Base-by-base conservation (phyloP, 2,888 invertebrate species). In the Choreutis nemorana region DNA sequence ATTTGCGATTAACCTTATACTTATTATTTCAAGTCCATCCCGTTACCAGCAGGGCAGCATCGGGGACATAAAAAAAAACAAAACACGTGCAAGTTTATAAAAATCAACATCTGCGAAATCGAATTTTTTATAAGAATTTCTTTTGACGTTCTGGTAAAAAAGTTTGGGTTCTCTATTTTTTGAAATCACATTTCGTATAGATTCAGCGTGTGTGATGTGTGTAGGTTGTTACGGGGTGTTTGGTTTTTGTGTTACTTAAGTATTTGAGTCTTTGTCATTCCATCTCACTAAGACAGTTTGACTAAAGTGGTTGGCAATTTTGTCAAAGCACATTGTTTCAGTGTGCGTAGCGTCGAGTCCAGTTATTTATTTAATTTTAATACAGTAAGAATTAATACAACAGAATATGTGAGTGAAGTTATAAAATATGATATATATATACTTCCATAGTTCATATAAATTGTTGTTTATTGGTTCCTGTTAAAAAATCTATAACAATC, bases 91-190 rank as follows among this genome's bases (percentile, higher is more conserved):
- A 73, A 66, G 70, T 71, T 70, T 66, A 70, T 67, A 70, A 68
- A n/a, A 72, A 70, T 60, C 62, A 71, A 75, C 77, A 78, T 78
- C 77, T 78, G 75, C 77, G 56, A 77, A 75, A 72, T 72, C 65
- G 59, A 39, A 45, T 42, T 60, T 72, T 75, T 75, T 66, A 57
- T 40, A 29, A 35, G 41, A 61, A 66, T 66, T 70, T 73, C 65
- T 72, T 68, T 66, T 39, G 56, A 45, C n/a, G 14, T 42, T 36
- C 29, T 5, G 30, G 30, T 54, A 57, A 65, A 73, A 75, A 72
- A 62, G 42, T 33, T 32, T 40, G 34, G 60, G 54, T 40, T 46
- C 45, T 40, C 35, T 57, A 70, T 72, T 73, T 71, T 72, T 64
- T 58, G 51, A 52, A 61, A 57, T 61, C 61, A 52, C 55, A 55